Evolutionary conservation across 2,888 invertebrate genomes (phyloP).

Genomic region (Euzetes globulus): DNA sequence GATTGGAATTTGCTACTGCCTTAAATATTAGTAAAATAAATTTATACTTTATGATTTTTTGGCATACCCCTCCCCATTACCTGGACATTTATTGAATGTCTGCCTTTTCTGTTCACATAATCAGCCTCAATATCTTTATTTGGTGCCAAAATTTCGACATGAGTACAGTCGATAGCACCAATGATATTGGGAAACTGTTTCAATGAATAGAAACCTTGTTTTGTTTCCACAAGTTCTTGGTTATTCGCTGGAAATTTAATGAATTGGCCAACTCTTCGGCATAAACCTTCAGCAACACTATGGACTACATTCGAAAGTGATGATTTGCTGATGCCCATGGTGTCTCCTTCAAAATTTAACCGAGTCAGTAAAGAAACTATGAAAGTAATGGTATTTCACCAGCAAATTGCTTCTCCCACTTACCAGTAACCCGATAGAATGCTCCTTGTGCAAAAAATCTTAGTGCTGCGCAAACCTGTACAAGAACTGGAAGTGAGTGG

Average conservation of each 20-base stretch:
- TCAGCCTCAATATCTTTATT: slow-evolving; percentile 25
- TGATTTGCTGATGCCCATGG: background rate
- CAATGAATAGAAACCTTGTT: background rate
- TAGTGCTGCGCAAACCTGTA: background rate
- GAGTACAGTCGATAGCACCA: slow-evolving; percentile 32
- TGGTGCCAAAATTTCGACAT: slow-evolving; percentile 29
- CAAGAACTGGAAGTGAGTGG: background rate
- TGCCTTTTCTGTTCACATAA: slow-evolving; percentile 36
- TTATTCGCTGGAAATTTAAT: slow-evolving; percentile 1
- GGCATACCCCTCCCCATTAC: too few species aligned
- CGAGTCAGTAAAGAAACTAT: too few species aligned
- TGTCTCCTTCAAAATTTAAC: too few species aligned
- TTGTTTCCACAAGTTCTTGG: background rate
- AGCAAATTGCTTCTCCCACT: too few species aligned
- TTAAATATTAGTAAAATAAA: too few species aligned
- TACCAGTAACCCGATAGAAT: slow-evolving; percentile 1
- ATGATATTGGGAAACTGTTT: background rate
- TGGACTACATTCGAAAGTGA: background rate
- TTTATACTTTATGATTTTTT: too few species aligned
- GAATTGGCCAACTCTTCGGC: background rate
- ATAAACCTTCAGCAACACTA: background rate
- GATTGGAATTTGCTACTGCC: slow-evolving; percentile 44
- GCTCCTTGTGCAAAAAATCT: slow-evolving; percentile 1
- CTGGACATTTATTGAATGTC: slow-evolving; percentile 38
- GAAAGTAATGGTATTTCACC: too few species aligned